Conservation (phyloP, 1,140 invertebrate genomes). For the Drosophila malerkotliana region DNA sequence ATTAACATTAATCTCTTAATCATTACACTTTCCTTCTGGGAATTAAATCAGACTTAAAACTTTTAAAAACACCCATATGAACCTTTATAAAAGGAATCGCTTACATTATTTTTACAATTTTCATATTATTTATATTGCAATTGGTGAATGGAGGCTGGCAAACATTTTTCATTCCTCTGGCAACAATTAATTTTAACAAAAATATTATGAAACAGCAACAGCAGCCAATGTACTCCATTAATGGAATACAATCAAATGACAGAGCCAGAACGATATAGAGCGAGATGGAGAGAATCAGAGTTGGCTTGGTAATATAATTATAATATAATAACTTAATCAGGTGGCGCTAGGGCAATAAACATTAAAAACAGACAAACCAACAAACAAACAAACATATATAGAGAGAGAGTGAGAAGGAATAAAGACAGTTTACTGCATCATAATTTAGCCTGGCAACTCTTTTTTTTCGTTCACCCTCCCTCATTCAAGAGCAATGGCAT, state of each 20-base stretch:
- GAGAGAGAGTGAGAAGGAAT: neutral
- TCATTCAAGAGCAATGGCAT: neutral
- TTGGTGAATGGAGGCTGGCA: neutral
- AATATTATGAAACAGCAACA: slow-evolving; percentile 38
- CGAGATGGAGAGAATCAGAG: neutral
- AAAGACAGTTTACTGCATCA: slow-evolving; percentile 47
- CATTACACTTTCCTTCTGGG: neutral
- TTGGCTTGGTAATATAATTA: slow-evolving; percentile 36
- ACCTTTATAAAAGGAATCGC: neutral
- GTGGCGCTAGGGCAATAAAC: slow-evolving; percentile 54
- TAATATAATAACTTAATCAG: slow-evolving; percentile 63
- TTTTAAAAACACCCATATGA: neutral
- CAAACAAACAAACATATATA: neutral
- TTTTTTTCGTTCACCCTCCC: neutral
- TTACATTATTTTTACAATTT: neutral
- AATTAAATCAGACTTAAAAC: neutral
- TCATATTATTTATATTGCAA: neutral
- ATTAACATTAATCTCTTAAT: neutral
- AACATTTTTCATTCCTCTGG: slow-evolving; percentile 35
- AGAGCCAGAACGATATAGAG: neutral
- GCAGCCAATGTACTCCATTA: slow-evolving; percentile 39
- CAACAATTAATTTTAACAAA: slow-evolving; percentile 43
- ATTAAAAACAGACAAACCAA: slow-evolving; percentile 33
- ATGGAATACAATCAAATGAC: slow-evolving; percentile 29
- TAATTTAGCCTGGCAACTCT: slow-evolving; percentile 50